Percentiles rank a stretch among this genome's conserved stretches.
These are phyloP conservation scores for Euwallacea fornicatus DNA, from an alignment of 1,140 invertebrate species.

Conservation along the genomic window DNA sequence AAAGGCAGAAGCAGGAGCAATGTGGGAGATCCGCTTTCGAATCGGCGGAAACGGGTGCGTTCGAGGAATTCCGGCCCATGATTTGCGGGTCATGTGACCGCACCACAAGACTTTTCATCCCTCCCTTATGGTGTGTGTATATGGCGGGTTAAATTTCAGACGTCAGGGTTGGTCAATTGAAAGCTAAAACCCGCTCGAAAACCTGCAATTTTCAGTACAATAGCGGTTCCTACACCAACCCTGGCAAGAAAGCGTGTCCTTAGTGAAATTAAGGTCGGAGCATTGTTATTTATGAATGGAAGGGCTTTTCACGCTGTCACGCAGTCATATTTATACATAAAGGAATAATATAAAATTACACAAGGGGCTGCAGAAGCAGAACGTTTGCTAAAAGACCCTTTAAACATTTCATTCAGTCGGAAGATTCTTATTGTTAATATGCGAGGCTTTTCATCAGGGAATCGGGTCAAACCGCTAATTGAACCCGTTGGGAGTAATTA, in stretches of 20 bases:
- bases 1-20: background rate
- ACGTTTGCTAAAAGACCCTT: background rate
- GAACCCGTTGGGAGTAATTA: background rate
- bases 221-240: background rate
- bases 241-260: constrained; percentile 9
- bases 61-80: constrained; percentile 29
- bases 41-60: constrained; percentile 13
- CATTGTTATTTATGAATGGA: constrained; percentile 25
- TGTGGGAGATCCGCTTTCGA: constrained; percentile 24
- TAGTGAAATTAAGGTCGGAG: constrained; percentile 21
- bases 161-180: background rate
- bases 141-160: constrained; percentile 4
- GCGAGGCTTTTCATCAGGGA: background rate
- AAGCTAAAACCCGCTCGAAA: background rate
- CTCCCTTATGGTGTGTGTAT: background rate
- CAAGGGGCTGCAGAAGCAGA: background rate
- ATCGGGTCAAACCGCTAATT: background rate
- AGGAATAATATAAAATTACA: constrained; percentile 24
- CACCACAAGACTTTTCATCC: constrained; percentile 15
- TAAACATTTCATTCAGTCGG: background rate
- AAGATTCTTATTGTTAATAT: background rate
- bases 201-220: background rate
- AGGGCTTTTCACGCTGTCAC: constrained; percentile 17
- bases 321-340: constrained; percentile 24
- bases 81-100: constrained; percentile 22